Evolutionary conservation across 2,113 vertebrate genomes (phyloP).

Genomic region (Dinomys branickii): DNA sequence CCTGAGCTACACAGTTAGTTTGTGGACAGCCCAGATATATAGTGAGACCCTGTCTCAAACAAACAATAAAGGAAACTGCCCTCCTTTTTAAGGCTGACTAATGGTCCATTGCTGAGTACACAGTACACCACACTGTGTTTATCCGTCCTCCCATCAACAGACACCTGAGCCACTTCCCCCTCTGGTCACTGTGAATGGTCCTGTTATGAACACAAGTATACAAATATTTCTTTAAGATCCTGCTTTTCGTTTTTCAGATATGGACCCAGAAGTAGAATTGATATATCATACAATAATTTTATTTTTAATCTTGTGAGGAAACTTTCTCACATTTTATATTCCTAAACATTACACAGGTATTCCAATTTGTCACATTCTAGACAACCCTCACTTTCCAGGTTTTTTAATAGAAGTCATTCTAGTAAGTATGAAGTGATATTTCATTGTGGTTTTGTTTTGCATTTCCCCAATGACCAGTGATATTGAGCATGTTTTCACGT

Average conservation of each 20-base stretch:
- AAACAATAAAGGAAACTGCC: background rate
- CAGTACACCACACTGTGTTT: background rate
- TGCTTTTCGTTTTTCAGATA: background rate
- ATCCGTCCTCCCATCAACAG: background rate
- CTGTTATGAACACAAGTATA: background rate
- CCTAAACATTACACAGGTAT: background rate
- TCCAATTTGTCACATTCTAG: background rate
- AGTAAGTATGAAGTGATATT: background rate
- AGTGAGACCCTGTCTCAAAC: background rate
- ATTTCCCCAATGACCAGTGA: background rate
- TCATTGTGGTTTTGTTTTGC: background rate
- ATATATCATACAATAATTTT: background rate
- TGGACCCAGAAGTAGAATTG: background rate
- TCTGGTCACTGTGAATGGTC: background rate
- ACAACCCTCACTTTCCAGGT: background rate
- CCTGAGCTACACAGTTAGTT: background rate
- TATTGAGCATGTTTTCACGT: background rate
- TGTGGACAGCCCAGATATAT: background rate
- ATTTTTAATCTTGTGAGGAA: constrained; percentile 31
- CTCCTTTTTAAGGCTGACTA: constrained; percentile 6
- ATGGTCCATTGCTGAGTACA: background rate
- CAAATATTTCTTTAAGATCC: background rate
- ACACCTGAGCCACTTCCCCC: background rate
- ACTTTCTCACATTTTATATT: constrained; percentile 28
- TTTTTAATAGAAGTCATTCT: background rate